A percentile compares a stretch with the other conserved stretches of the same genome.
Evolutionary conservation across 2,888 invertebrate genomes (phyloP).

Genomic region (Eupithecia centaureata): DNA sequence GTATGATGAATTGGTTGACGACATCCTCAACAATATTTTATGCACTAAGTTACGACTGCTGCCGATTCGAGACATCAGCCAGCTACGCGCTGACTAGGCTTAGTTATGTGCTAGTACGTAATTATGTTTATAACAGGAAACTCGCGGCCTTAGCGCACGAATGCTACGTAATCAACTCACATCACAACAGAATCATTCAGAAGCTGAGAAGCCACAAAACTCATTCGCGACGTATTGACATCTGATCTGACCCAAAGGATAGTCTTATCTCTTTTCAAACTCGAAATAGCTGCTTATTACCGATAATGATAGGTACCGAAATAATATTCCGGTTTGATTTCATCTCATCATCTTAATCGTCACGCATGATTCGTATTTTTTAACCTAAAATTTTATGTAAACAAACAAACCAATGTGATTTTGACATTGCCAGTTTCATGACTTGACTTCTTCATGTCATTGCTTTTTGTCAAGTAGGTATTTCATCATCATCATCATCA

Average conservation of each 20-base stretch:
- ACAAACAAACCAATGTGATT: slow-evolving; percentile 40
- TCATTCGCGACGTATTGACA: slow-evolving; percentile 56
- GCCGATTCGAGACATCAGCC: slow-evolving; percentile 61
- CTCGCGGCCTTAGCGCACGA: slow-evolving; percentile 28
- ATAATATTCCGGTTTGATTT: not conserved
- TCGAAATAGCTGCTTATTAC: slow-evolving; percentile 23
- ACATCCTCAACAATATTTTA: slow-evolving; percentile 64
- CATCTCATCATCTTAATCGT: not conserved
- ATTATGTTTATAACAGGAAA: slow-evolving; percentile 43
- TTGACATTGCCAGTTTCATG: slow-evolving; percentile 45
- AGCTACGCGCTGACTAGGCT: slow-evolving; percentile 43
- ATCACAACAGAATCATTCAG: slow-evolving; percentile 28
- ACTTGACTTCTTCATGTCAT: too few relatives aligned
- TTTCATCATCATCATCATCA: too few relatives aligned
- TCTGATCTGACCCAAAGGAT: slow-evolving; percentile 73
- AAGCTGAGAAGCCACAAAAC: not conserved
- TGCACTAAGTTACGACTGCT: slow-evolving; percentile 57
- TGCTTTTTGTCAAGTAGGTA: too few relatives aligned
- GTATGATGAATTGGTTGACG: slow-evolving; percentile 61
- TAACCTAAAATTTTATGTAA: slow-evolving; percentile 49
- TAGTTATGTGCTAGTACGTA: too few relatives aligned
- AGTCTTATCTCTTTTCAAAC: slow-evolving; percentile 48
- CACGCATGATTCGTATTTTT: slow-evolving; percentile 20
- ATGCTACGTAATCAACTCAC: slow-evolving; percentile 36
- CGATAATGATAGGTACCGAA: slow-evolving; percentile 12